Conservation (phyloP, 2,113 vertebrate species). For the Lucifuga dentata region DNA sequence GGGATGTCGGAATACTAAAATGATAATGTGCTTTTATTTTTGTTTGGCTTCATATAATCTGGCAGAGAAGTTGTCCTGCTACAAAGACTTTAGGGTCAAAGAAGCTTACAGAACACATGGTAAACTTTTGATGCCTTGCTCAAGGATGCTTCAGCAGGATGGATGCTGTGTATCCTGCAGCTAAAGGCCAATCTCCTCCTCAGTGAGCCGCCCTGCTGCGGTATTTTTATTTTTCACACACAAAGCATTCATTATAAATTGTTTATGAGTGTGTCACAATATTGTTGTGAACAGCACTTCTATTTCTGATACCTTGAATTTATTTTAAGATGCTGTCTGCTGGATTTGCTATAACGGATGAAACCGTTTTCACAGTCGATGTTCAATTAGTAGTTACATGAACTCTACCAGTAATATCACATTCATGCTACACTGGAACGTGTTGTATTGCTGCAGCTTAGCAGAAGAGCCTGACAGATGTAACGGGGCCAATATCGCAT, state of each 20-base stretch:
- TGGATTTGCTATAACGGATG: constrained; percentile 8
- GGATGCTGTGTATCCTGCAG: constrained; percentile 41
- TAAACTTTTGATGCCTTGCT: constrained; percentile 22
- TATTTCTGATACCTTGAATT: constrained; percentile 34
- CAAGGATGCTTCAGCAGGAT: constrained; percentile 34
- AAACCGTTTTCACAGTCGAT: not conserved
- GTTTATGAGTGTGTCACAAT: constrained; percentile 51
- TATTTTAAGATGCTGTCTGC: constrained; percentile 22
- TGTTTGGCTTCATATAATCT: constrained; percentile 8
- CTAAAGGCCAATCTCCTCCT: constrained; percentile 9
- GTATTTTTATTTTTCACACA: constrained; percentile 37
- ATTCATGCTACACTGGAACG: constrained; percentile 2
- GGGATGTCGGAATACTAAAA: constrained; percentile 6
- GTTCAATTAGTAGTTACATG: not conserved
- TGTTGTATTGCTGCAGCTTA: constrained; percentile 1
- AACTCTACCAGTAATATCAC: not conserved
- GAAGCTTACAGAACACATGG: too few relatives aligned
- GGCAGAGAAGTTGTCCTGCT: constrained; percentile 6
- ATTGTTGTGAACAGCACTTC: constrained; percentile 41
- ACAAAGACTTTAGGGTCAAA: too few relatives aligned
- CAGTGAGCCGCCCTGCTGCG: constrained; percentile 17
- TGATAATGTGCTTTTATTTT: constrained; percentile 28
- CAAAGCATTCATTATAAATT: constrained; percentile 42
- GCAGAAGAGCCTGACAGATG: not conserved
- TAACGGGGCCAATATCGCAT: too few relatives aligned